phyloP scores from a whole-genome alignment of 2,888 invertebrate species.

The Carterocephalus palaemon region DNA sequence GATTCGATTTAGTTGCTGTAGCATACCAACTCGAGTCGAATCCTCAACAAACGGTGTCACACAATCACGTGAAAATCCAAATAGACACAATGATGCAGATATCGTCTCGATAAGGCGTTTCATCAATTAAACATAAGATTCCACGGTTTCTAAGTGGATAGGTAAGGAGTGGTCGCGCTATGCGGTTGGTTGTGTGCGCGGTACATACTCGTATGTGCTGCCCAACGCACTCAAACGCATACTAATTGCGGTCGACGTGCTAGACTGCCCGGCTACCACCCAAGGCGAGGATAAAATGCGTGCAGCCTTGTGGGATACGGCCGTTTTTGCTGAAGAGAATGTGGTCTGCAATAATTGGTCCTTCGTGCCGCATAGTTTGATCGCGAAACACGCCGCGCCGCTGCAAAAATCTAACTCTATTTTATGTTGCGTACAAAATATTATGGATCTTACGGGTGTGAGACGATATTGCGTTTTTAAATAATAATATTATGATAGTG shows the following conservation, averaged over 20 bases:
- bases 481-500: slow-evolving; percentile 10
- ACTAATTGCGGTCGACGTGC: slow-evolving; percentile 37
- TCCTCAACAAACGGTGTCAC: slow-evolving; percentile 16
- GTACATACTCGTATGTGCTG: neutral
- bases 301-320: slow-evolving; percentile 35
- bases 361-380: slow-evolving; percentile 33
- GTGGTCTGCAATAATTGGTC: slow-evolving; percentile 37
- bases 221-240: slow-evolving; percentile 28
- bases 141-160: slow-evolving; percentile 35
- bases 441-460: neutral
- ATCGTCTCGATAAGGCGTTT: slow-evolving; percentile 19
- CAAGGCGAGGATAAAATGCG: slow-evolving; percentile 41
- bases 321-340: slow-evolving; percentile 39
- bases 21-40: too few species aligned
- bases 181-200: neutral
- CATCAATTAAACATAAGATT: slow-evolving; percentile 39
- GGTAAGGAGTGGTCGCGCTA: slow-evolving; percentile 30
- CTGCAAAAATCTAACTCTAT: slow-evolving; percentile 1
- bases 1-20: too few species aligned
- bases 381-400: slow-evolving; percentile 6
- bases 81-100: slow-evolving; percentile 14
- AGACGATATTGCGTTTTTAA: slow-evolving; percentile 6
- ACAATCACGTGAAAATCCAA: slow-evolving; percentile 22
- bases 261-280: slow-evolving; percentile 64
- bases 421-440: neutral